These are phyloP conservation scores for Pogonocichla stellata DNA, from an alignment of 2,113 vertebrate genomes.

Conservation along the genomic window DNA sequence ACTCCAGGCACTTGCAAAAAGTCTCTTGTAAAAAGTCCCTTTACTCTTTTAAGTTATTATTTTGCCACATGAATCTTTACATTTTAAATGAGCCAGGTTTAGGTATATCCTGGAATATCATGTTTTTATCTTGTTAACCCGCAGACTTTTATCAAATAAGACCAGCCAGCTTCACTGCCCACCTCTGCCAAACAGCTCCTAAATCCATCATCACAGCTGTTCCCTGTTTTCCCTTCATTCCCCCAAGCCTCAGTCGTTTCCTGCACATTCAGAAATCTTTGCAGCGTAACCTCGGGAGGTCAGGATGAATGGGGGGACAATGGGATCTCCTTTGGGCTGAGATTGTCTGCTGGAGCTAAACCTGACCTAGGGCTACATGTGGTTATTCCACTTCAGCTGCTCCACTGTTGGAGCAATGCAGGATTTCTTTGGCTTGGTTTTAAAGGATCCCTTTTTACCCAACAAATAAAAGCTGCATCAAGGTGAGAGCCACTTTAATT, in stretches of 20 bases:
- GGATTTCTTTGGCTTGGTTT: background rate
- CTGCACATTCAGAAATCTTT: background rate
- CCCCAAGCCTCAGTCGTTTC: background rate
- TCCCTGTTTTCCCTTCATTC: background rate
- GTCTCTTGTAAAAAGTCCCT: background rate
- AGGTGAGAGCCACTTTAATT: background rate
- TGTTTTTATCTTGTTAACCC: background rate
- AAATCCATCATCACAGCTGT: background rate
- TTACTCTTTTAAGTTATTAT: background rate
- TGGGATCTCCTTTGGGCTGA: background rate
- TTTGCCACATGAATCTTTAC: slow-evolving; percentile 26
- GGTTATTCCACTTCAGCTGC: background rate
- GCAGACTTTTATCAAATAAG: background rate
- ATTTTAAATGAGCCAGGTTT: slow-evolving; percentile 32
- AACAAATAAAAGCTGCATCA: background rate
- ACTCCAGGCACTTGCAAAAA: fast-evolving
- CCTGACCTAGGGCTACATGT: background rate
- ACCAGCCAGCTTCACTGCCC: background rate
- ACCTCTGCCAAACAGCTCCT: background rate
- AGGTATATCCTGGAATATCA: background rate
- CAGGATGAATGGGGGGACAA: background rate
- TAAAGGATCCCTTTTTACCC: background rate
- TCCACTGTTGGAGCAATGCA: background rate
- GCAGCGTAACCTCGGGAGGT: background rate
- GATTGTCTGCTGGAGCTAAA: background rate